Evolutionary conservation across 2,888 invertebrate species (phyloP), one percentile per base, ranked within the genome.

Genomic region (Axea sp.): DNA sequence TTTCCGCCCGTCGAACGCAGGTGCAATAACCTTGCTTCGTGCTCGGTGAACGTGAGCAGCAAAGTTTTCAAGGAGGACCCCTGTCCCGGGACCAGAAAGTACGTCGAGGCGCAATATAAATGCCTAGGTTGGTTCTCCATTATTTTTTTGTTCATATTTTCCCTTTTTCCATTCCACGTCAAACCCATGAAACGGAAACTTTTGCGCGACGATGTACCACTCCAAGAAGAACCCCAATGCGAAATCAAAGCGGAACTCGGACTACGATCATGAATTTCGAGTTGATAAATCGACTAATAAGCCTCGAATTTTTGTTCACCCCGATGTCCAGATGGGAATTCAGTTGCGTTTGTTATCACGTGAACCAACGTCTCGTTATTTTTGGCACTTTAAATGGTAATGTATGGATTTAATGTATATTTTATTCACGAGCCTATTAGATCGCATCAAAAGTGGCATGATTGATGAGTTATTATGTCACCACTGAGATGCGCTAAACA

Each of bases 51-150:
- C 71, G 84, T 85, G 76, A 80, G 80, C 81, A 84, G 82, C 81
- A 79, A 81, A 75, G 81, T 83, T 80, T 86, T 92, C 90, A 91
- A 86, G 78, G 89, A 86, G 79, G 90, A 91, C 83, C 91, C 91
- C 73, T 91, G 91, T 86, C 90, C 90, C 73, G 90, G 89, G 75
- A 91, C 91, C 76, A 87, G 86, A 80, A 91, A 91, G 88, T 91
- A 91, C 88, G 87, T 91, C 81, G 91, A 91, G 86, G 91, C 88
- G 76, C 91, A 91, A 72, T 91, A 89, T 88, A 82, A 84, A 77
- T 91, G 91, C 83, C 83, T 85, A 84, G 86, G 86, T 86, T 84
- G 81, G 86, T 86, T 83, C 15, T 41, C 35, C 37, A 31, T 73
- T 64, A 59, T 64, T 69, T 62, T 67, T 57, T 41, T 7, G 31